phyloP scores from a whole-genome alignment of 1,140 invertebrate genomes.

The Mactra quadrangularis region DNA sequence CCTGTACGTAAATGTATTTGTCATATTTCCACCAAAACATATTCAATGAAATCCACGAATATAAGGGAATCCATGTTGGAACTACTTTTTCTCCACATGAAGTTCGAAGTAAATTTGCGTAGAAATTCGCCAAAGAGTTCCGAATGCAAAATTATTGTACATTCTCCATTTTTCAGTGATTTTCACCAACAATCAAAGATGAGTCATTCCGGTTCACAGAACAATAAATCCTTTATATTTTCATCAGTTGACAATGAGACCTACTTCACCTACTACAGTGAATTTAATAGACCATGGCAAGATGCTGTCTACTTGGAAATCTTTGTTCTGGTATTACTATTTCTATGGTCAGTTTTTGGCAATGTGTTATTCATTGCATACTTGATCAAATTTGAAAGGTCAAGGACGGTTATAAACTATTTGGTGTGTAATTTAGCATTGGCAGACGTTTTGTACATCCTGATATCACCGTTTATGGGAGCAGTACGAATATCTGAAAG shows the following conservation, averaged over 20 bases:
- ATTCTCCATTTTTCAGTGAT: no score
- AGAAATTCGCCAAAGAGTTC: no score
- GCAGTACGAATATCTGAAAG: slow-evolving; percentile 66
- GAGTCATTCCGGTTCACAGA: slow-evolving; percentile 7
- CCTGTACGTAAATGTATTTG: no score
- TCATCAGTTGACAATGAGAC: slow-evolving; percentile 69
- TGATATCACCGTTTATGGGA: slow-evolving; percentile 72
- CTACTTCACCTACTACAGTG: slow-evolving; percentile 76
- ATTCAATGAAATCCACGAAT: no score
- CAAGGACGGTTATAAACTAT: slow-evolving; percentile 73
- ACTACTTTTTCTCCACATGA: no score
- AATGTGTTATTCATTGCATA: slow-evolving; percentile 70
- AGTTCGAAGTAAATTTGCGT: no score
- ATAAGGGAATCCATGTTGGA: no score
- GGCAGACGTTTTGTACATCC: slow-evolving; percentile 73
- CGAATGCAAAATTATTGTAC: no score
- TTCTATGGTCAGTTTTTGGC: slow-evolving; percentile 78
- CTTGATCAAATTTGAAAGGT: slow-evolving; percentile 63
- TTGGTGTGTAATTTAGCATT: slow-evolving; percentile 76
- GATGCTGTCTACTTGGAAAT: slow-evolving; percentile 69
- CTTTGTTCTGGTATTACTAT: slow-evolving; percentile 63
- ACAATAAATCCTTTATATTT: slow-evolving; percentile 72
- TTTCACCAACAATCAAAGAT: background rate
- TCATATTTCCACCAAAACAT: no score
- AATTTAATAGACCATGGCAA: slow-evolving; percentile 72